These are phyloP conservation scores for Bombus balteatus DNA, from an alignment of 1,140 invertebrate species.

Conservation along the genomic window DNA sequence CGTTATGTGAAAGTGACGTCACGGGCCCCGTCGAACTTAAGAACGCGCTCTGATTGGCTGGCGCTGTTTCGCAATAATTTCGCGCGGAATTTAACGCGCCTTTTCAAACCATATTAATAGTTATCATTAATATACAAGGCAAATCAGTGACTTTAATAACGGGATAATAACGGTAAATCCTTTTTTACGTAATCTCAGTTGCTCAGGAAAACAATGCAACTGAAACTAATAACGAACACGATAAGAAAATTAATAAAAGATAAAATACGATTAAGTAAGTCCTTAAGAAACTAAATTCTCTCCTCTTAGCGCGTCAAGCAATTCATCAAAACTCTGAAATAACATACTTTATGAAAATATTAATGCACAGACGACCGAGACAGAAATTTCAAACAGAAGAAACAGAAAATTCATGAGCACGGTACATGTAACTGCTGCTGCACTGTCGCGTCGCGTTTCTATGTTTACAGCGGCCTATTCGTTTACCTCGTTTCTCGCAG, in stretches of 20 bases:
- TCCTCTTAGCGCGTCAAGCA: neutral
- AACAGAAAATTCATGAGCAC: conserved; percentile 4
- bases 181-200: neutral
- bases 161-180: neutral
- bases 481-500: neutral
- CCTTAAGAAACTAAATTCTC: neutral
- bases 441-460: neutral
- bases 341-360: neutral
- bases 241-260: neutral
- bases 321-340: neutral
- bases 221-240: neutral
- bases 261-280: neutral
- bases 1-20: neutral
- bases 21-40: too few relatives aligned
- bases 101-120: fast-evolving
- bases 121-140: neutral
- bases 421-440: neutral
- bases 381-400: neutral
- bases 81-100: conserved; percentile 3
- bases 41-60: neutral
- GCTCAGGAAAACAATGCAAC: neutral
- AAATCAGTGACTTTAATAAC: neutral
- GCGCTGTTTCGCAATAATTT: too few relatives aligned
- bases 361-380: neutral
- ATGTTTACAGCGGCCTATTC: neutral